A percentile compares a stretch with the other conserved stretches of the same genome.
Conservation (phyloP, 2,113 vertebrate species). For the Chinchilla lanigera region DNA sequence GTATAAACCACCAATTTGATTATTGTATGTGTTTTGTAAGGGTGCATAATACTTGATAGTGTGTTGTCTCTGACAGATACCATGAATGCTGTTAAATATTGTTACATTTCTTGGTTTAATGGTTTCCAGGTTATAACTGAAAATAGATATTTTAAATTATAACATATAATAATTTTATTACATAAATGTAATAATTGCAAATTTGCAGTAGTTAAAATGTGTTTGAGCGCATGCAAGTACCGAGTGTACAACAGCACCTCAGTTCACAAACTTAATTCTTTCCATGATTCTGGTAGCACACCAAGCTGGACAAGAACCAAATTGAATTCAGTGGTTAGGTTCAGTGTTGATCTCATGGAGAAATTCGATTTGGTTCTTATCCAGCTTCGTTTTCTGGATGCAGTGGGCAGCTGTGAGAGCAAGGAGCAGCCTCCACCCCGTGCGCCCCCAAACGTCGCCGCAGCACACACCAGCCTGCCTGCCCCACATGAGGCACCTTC, state of each 20-base stretch:
- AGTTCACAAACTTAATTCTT: not conserved
- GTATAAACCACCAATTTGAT: not conserved
- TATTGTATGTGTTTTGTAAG: not conserved
- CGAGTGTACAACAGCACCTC: not conserved
- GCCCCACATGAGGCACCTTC: not conserved
- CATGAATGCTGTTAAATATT: not conserved
- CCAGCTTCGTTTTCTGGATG: not conserved
- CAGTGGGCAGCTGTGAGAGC: not conserved
- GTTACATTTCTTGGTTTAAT: not conserved
- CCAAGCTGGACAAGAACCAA: not conserved
- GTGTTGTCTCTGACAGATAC: not conserved
- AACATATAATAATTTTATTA: not conserved
- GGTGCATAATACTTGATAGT: not conserved
- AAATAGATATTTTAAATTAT: not conserved
- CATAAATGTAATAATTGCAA: not conserved
- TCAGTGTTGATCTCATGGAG: too few species aligned
- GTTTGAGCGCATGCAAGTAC: not conserved
- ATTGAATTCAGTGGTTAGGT: not conserved
- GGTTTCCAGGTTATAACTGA: not conserved
- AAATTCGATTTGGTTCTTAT: not conserved
- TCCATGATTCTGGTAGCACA: not conserved
- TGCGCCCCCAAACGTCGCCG: not conserved
- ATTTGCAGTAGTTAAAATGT: not conserved
- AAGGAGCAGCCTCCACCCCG: rapidly evolving
- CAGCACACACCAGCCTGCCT: not conserved